Evolutionary conservation across 2,797 vertebrate genomes (phyloP), one percentile per base, ranked within the genome.

Genomic region (Spinus pinus): DNA sequence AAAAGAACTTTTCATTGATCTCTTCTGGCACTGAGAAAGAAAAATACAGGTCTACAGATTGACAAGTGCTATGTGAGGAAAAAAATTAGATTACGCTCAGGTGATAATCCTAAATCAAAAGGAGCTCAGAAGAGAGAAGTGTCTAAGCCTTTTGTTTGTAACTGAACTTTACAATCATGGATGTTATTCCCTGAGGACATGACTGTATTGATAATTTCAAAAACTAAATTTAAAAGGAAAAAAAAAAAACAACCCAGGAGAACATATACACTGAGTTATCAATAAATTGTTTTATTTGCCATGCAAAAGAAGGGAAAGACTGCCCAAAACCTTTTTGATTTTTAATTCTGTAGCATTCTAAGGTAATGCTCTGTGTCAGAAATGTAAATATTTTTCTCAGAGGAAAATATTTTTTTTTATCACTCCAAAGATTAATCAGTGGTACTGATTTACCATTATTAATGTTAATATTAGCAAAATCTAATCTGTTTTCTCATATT

Each of bases 1-100:
- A 64, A 65, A 42, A 35, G 72, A 91, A 74, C 60, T n/a, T 23
- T 35, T 90, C 42, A 84, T 86, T 75, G 91, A 79, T 94, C 86
- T 91, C 30, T 65, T 93, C 80, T 80, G 64, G 33, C 65, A 54
- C 49, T 13, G 42, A 78, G 69, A 78, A 85, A 71, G 49, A 47
- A 78, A 92, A 86, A 72, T 35, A 10, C 20, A 65, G 18, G 42
- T 69, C 39, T 51, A 53, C 35, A 69, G 35, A 72, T 12, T 58
- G 66, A 85, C 65, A 83, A 86, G 37, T 13, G 58, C 27, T 31
- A 5, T 54, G 7, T 53, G 39, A 75, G 6, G 42, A 30, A 23
- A 62, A 79, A 89, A 69, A 35, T 2, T 49, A 85, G 53, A 66
- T 82, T 81, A 31, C 24, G 69, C 51, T 65, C n/a, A 61, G 61